Evolutionary conservation across 2,888 invertebrate genomes (phyloP).

Genomic region (Notodonta dromedarius): DNA sequence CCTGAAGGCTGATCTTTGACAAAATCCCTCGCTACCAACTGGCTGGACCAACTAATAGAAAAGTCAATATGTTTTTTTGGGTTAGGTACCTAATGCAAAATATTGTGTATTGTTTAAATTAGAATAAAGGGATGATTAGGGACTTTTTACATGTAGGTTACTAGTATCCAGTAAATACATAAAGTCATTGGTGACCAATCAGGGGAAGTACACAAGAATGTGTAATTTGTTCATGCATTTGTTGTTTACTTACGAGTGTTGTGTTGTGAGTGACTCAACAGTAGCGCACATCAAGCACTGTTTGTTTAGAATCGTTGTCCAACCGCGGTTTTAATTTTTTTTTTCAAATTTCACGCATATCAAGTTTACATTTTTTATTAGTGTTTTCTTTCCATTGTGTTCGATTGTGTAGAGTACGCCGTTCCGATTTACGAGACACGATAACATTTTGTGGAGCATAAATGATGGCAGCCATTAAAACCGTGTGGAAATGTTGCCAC

Average conservation of each 20-base stretch:
- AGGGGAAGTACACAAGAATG: background rate
- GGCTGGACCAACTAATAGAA: no score
- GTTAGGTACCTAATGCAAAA: no score
- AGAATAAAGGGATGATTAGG: no score
- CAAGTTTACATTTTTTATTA: background rate
- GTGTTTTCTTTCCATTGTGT: constrained; percentile 25
- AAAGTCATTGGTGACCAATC: background rate
- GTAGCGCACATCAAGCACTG: background rate
- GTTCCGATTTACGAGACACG: constrained; percentile 39
- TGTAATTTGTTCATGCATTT: background rate
- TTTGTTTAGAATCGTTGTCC: background rate
- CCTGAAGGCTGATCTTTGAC: no score
- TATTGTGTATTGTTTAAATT: no score
- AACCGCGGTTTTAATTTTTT: background rate
- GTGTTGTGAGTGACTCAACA: constrained; percentile 2
- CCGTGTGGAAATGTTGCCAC: constrained; percentile 10
- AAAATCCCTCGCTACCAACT: no score
- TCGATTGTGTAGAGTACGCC: constrained; percentile 26
- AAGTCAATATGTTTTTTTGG: no score
- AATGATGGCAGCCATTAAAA: constrained; percentile 30
- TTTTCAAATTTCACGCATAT: background rate
- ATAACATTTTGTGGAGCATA: constrained; percentile 43
- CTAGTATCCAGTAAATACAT: no score
- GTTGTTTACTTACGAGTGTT: constrained; percentile 6
- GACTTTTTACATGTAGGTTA: no score